Base-by-base conservation (phyloP, 2,113 vertebrate genomes). In the Sisor rabdophorus region DNA sequence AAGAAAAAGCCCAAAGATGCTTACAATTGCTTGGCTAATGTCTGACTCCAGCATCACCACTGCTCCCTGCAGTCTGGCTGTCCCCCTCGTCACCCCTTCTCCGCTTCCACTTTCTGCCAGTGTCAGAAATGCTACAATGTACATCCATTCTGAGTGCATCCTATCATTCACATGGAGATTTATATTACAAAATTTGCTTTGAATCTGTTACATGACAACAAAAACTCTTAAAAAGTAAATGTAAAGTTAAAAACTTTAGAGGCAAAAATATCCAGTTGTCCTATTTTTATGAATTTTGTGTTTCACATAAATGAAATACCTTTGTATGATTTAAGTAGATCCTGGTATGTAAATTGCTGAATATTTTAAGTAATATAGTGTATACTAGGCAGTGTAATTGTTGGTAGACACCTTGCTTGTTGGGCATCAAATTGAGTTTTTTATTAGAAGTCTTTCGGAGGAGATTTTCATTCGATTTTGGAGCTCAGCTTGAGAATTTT, bases 31-130 rank as follows among this genome's bases (percentile, higher is more conserved):
- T 75, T 59, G 50, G 61, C 26, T 54, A 59, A 54, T 70, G 44
- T 76, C 68, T 79, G 53, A 79, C 58, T 71, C 22, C 73, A 55
- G 24, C 67, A 22, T 28, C n/a, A 48, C 19, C n/a, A 44, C 40
- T 44, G 40, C 64, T 30, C 24, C 59, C 54, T 12, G 3, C 50
- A 26, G 48, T 5, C 11, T 13, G 19, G n/a, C 52, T 28, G 22
- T 20, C 24, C 30, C 22, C n/a, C 11, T 32, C 28, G 15, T 52
- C 47, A 52, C 56, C 30, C 24, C n/a, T 15, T 61, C 22, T 55
- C 55, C 59, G 70, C 24, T 53, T 73, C 30, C 44, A 36, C 30
- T 64, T 74, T n/a, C 17, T 81, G 17, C 32, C 32, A 36, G 36
- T 58, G 47, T 50, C 55, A 61, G 36, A 52, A 40, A 61, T n/a